Evolutionary conservation across 2,113 vertebrate species (phyloP).

Genomic region (Oreocharis arfaki): DNA sequence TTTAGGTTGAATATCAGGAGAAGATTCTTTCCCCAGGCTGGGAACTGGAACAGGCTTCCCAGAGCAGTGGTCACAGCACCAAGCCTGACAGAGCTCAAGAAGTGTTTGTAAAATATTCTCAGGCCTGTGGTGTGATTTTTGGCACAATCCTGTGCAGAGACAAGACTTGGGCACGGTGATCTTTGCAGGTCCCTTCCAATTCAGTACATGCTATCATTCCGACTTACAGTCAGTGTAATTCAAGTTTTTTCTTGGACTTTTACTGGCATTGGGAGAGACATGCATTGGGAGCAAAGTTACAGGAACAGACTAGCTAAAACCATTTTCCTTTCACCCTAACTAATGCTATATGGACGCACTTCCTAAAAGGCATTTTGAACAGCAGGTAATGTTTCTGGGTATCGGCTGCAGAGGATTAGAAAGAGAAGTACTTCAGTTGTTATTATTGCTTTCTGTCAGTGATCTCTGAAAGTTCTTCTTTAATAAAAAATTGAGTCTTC

Average conservation of each 20-base stretch:
- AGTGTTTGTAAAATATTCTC: not conserved
- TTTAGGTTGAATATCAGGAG: not conserved
- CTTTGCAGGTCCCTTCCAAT: not conserved
- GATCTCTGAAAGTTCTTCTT: not conserved
- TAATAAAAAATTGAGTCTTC: not conserved
- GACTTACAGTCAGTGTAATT: not conserved
- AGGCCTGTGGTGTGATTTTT: rapidly evolving
- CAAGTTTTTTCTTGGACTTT: not conserved
- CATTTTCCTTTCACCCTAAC: not conserved
- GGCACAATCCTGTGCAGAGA: not conserved
- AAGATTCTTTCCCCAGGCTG: not conserved
- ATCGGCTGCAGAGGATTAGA: not conserved
- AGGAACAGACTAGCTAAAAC: not conserved
- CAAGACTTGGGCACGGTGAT: not conserved
- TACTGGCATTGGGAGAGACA: not conserved
- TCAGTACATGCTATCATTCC: not conserved
- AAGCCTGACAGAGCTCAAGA: not conserved
- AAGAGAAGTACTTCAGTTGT: not conserved
- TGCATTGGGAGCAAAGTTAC: not conserved
- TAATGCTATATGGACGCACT: not conserved
- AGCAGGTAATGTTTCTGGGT: not conserved
- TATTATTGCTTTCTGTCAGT: not conserved
- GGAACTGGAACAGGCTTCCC: not conserved
- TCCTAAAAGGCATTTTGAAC: not conserved
- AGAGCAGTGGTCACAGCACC: not conserved